These are phyloP conservation scores for Physeter macrocephalus DNA, from an alignment of 2,113 vertebrate species.

Conservation along the genomic window DNA sequence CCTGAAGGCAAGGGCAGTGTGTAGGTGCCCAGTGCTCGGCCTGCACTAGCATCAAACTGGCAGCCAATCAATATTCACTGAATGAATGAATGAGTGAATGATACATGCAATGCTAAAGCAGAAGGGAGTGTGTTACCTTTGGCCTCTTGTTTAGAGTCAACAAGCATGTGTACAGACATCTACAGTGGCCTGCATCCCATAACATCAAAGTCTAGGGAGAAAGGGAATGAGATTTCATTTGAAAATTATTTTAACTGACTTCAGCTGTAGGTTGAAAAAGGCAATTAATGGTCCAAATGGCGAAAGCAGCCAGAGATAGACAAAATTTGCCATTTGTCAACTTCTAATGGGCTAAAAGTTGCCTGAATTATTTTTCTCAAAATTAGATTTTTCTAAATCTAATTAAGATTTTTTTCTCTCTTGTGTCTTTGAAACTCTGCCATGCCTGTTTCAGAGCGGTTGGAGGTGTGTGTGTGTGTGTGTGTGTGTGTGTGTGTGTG, in stretches of 20 bases:
- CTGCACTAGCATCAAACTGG: too few species aligned
- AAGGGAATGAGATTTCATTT: not conserved
- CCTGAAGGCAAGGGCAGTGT: not conserved
- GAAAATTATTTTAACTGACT: not conserved
- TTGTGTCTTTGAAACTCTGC: not conserved
- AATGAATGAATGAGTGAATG: not conserved
- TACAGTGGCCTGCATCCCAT: too few species aligned
- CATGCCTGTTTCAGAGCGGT: not conserved
- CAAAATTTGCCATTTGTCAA: not conserved
- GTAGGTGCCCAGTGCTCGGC: not conserved
- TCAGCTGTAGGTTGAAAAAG: not conserved
- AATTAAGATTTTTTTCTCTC: not conserved
- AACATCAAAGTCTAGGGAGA: too few species aligned
- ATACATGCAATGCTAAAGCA: rapidly evolving
- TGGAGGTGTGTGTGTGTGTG: rapidly evolving
- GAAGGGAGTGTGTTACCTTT: rapidly evolving
- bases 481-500: not conserved
- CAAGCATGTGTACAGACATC: too few species aligned
- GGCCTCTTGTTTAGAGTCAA: not conserved
- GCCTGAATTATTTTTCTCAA: not conserved
- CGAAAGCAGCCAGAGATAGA: not conserved
- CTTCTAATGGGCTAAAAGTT: not conserved
- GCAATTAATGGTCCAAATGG: too few species aligned
- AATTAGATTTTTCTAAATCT: not conserved
- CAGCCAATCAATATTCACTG: not conserved